Conservation (phyloP, 2,888 invertebrate genomes). For the Xestia sexstrigata region DNA sequence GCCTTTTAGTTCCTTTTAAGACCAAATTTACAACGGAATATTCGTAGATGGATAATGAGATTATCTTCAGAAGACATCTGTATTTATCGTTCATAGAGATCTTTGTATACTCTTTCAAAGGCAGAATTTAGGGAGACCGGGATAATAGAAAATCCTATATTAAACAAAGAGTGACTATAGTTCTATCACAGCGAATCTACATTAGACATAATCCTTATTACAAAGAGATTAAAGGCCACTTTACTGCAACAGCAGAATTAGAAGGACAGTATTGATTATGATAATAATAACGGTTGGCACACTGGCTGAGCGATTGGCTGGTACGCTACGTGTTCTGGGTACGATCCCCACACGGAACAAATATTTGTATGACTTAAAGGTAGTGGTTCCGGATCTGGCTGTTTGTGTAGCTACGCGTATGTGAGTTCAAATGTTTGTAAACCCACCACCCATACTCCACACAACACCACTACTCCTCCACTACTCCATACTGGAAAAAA, state of each 20-base stretch:
- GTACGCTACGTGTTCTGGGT: too few relatives aligned
- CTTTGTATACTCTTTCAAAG: not conserved
- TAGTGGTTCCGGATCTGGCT: too few relatives aligned
- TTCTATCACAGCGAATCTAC: not conserved
- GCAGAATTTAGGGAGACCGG: not conserved
- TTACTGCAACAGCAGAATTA: not conserved
- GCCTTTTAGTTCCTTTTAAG: conserved; percentile 1
- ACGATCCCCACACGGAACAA: too few relatives aligned
- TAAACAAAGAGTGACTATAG: not conserved
- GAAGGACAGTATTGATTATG: not conserved
- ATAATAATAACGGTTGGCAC: not conserved
- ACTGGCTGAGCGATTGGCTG: too few relatives aligned
- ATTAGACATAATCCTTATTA: not conserved
- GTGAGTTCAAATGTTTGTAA: too few relatives aligned
- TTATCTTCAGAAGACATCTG: not conserved
- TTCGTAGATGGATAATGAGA: not conserved
- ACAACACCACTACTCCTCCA: too few relatives aligned
- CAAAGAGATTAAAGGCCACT: not conserved
- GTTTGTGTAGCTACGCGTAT: too few relatives aligned
- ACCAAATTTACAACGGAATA: not conserved
- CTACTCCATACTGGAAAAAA: too few relatives aligned
- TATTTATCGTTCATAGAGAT: not conserved
- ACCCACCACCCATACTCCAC: too few relatives aligned
- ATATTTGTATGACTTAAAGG: too few relatives aligned
- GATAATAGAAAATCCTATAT: not conserved